Percentiles rank a stretch among this genome's conserved stretches.
These are phyloP conservation scores for Strigops habroptila DNA, from an alignment of 2,113 vertebrate genomes.

Conservation along the genomic window DNA sequence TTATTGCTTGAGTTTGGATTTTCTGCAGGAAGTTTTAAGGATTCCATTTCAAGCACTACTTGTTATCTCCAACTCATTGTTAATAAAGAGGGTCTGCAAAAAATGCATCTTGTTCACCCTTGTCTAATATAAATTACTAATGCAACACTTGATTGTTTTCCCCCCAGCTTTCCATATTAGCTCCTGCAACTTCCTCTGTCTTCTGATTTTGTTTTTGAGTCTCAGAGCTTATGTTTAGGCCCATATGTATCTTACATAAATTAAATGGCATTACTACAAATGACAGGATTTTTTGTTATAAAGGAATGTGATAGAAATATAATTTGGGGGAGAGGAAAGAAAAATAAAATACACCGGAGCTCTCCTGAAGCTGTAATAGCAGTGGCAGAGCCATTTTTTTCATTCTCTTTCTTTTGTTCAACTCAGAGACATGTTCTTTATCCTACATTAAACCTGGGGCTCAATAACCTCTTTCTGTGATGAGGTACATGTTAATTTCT, in stretches of 20 bases:
- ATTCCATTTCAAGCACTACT: not conserved
- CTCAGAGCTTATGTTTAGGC: not conserved
- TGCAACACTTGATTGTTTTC: not conserved
- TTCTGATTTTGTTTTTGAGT: not conserved
- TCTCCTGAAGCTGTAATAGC: not conserved
- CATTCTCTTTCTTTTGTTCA: not conserved
- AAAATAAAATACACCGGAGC: not conserved
- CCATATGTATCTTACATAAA: not conserved
- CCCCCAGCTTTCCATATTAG: not conserved
- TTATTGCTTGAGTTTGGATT: not conserved
- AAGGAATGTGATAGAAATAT: not conserved
- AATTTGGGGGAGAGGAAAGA: not conserved
- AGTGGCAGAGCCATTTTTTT: not conserved
- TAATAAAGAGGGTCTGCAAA: not conserved
- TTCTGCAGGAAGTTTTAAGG: not conserved
- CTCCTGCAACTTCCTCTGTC: not conserved
- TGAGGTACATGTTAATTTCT: not conserved
- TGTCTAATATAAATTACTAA: not conserved
- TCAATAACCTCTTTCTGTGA: not conserved
- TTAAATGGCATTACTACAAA: not conserved
- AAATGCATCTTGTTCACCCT: not conserved
- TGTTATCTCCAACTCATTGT: not conserved
- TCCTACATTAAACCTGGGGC: not conserved
- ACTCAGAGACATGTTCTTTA: not conserved
- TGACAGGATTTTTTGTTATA: fast-evolving